These are phyloP conservation scores for Cebus imitator DNA, from an alignment of 2,113 vertebrate species.

Conservation along the genomic window DNA sequence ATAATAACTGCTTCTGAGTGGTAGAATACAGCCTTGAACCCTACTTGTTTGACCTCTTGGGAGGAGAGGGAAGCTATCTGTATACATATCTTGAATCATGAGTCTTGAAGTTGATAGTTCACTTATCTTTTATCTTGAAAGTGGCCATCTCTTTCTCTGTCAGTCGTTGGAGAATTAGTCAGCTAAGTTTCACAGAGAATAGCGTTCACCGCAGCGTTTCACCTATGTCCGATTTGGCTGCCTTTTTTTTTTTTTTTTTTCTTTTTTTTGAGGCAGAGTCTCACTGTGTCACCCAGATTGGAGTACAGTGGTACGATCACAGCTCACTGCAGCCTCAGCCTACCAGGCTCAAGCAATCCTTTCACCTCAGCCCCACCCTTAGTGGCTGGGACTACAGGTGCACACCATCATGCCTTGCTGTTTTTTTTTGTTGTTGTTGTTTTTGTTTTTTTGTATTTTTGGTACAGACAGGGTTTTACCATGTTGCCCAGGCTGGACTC, in stretches of 20 bases:
- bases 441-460: too few species aligned
- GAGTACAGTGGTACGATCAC: too few species aligned
- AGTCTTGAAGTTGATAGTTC: neutral
- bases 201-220: neutral
- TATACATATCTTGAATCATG: neutral
- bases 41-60: neutral
- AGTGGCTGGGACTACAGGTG: too few species aligned
- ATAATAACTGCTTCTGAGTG: neutral
- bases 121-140: neutral
- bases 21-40: neutral
- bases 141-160: neutral
- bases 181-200: neutral
- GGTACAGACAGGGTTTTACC: too few species aligned
- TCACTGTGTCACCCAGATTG: too few species aligned
- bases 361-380: too few species aligned
- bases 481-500: too few species aligned
- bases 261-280: too few species aligned
- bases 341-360: too few species aligned
- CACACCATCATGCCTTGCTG: too few species aligned
- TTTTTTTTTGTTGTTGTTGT: too few species aligned
- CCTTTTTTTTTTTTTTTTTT: neutral
- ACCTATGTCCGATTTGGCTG: neutral
- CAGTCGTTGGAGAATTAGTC: neutral
- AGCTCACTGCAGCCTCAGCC: too few species aligned
- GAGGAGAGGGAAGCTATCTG: neutral